Evolutionary conservation across 2,888 invertebrate genomes (phyloP).

Genomic region (Apamea sordens): DNA sequence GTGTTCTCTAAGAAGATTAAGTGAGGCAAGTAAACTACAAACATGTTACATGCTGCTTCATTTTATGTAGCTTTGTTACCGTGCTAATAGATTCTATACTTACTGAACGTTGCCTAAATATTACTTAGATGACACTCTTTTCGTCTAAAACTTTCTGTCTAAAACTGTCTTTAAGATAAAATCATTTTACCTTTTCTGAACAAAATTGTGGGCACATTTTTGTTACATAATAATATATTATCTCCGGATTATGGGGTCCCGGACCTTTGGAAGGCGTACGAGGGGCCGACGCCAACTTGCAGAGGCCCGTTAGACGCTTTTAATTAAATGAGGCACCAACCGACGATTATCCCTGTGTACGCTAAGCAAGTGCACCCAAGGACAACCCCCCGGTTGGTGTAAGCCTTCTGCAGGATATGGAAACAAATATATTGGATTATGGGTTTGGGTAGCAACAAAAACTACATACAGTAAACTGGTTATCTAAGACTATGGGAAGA

Average conservation of each 20-base stretch:
- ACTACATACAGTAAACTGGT: not conserved
- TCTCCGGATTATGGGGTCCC: not conserved
- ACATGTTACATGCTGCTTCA: slow-evolving; percentile 33
- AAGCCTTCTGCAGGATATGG: not conserved
- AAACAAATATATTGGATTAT: not conserved
- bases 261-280: not conserved
- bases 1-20: slow-evolving; percentile 58
- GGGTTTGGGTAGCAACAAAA: not conserved
- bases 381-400: not conserved
- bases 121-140: not conserved
- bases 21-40: slow-evolving; percentile 40
- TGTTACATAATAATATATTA: not conserved
- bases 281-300: not conserved
- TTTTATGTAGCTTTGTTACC: slow-evolving; percentile 24
- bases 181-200: not conserved
- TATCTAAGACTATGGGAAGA: not conserved
- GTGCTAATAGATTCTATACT: not conserved
- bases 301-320: not conserved
- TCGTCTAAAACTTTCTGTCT: not conserved
- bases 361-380: not conserved
- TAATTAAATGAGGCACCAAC: not conserved
- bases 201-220: not conserved
- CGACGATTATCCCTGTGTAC: not conserved
- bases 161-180: not conserved
- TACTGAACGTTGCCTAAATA: not conserved